These are phyloP conservation scores for Mugil cephalus DNA, from an alignment of 2,113 vertebrate species.

Conservation along the genomic window DNA sequence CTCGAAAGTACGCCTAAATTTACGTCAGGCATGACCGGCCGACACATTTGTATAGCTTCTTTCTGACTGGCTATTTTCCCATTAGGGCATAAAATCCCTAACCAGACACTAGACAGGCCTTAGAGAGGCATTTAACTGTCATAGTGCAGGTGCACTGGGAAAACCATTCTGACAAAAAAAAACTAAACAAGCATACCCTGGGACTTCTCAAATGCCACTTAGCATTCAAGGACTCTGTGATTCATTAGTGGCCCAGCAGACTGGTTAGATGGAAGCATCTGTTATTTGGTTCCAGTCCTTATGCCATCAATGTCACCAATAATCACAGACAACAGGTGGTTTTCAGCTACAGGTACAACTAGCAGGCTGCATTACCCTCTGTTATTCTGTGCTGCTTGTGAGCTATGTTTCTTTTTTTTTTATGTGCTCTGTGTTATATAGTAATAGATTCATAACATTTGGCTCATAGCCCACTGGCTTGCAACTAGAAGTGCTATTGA, in stretches of 20 bases:
- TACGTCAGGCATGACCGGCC: conserved; percentile 10
- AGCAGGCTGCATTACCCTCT: conserved; percentile 31
- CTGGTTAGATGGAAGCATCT: conserved; percentile 83
- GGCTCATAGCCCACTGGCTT: background rate
- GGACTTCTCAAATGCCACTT: conserved; percentile 85
- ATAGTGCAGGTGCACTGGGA: conserved; percentile 79
- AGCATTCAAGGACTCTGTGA: conserved; percentile 84
- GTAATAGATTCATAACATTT: background rate
- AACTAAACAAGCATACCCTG: conserved; percentile 77
- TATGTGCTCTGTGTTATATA: too few species aligned
- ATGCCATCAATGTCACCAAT: conserved; percentile 80
- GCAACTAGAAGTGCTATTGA: background rate
- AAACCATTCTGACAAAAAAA: conserved; percentile 59
- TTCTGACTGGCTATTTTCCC: conserved; percentile 7
- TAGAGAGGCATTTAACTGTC: conserved; percentile 72
- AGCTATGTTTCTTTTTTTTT: background rate
- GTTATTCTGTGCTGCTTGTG: conserved; percentile 1
- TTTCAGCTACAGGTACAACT: conserved; percentile 62
- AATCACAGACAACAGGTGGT: conserved; percentile 84
- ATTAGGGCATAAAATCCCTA: conserved; percentile 27
- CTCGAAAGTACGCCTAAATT: background rate
- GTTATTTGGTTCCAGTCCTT: conserved; percentile 82
- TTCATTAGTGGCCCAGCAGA: conserved; percentile 82
- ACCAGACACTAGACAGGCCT: conserved; percentile 53
- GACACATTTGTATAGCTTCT: background rate